Evolutionary conservation across 2,888 invertebrate genomes (phyloP), one percentile per base, ranked within the genome.

Genomic region (Calliphora vomitoria): DNA sequence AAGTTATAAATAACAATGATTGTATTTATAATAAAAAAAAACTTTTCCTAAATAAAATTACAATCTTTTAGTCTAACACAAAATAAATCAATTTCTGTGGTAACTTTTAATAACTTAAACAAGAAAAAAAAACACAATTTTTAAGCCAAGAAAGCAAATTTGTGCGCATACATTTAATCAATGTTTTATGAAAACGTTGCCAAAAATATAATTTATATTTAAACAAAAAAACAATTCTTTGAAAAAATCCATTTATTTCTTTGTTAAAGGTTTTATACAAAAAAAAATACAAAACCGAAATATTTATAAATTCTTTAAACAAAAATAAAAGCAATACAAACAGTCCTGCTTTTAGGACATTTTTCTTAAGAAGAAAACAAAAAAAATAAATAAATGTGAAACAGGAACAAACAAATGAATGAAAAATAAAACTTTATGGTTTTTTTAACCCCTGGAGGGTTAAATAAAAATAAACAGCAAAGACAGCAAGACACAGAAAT

Each of bases 131-230:
- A 35, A 35, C 35, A 3, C 0, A n/a, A 20, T 60, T 69, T 58
- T 68, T 58, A 60, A 58, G 82, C 82, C 66, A 74, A 68, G 31
- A 58, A 58, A 81, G 50, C 13, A 74, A 68, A 15, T 44, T 55
- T 41, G 68, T 62, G 53, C 58, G 74, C 68, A 85, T 72, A 35
- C 80, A 50, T 53, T 60, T 31, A 31, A 69, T 60, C 41, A 62
- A 75, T 75, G 31, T 68, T 38, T 80, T 85, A 53, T 75, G 53
- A 15, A 69, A 74, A 75, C 74, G n/a, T 68, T 85, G 74, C 69
- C 79, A 79, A 84, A 76, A 66, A 6, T 55, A 41, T 25, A 68
- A 68, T 66, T 55, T 66, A 5, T 44, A 25, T 66, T 64, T n/a
- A 35, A 35, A 35, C 35, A 35, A 25, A 44, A 44, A 44, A 4